Conservation (phyloP, 2,113 vertebrate species). For the Athene cunicularia region DNA sequence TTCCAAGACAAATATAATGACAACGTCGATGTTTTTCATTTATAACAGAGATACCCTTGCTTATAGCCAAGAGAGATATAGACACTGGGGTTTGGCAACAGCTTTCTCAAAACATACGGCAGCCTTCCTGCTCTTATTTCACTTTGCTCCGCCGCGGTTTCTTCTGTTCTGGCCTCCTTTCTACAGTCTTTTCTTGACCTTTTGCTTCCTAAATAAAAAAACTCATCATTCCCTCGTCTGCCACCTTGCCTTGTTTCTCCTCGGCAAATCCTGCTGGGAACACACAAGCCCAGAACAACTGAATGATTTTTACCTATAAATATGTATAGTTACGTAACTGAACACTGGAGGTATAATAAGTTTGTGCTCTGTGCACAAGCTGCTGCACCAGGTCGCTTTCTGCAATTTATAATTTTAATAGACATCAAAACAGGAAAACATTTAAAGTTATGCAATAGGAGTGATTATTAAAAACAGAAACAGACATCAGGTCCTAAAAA, state of each 20-base stretch:
- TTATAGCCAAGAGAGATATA: slow-evolving; percentile 13
- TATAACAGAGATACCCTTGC: not conserved
- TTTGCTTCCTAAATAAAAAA: not conserved
- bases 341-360: not conserved
- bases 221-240: not conserved
- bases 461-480: slow-evolving; percentile 20
- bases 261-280: not conserved
- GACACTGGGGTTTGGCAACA: not conserved
- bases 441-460: not conserved
- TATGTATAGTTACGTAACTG: rapidly evolving
- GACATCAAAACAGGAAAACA: slow-evolving; percentile 59
- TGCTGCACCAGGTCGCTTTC: not conserved
- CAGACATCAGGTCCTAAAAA: not conserved
- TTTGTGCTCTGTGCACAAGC: not conserved
- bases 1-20: not conserved
- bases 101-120: not conserved
- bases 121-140: not conserved
- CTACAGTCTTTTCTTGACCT: not conserved
- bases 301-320: not conserved
- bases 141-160: not conserved
- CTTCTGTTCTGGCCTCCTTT: slow-evolving; percentile 21
- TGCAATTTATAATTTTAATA: not conserved
- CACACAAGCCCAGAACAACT: not conserved
- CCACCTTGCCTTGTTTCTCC: not conserved
- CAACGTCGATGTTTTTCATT: not conserved